Conservation (phyloP, 2,797 vertebrate species). For the Sternarchorhynchus goeldii region DNA sequence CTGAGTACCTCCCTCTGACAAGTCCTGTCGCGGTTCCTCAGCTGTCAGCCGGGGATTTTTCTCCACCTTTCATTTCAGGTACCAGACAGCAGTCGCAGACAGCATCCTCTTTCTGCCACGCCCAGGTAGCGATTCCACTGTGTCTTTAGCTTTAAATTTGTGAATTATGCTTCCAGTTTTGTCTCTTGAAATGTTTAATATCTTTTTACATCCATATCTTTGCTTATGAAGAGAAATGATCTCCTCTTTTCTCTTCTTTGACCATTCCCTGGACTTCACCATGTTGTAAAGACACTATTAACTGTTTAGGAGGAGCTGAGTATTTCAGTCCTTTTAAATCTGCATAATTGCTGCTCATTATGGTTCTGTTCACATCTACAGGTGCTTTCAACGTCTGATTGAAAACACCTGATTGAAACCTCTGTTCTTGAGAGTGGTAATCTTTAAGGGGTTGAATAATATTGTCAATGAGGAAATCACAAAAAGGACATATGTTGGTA, state of each 20-base stretch:
- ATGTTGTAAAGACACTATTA: too few species aligned
- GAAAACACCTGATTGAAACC: not conserved
- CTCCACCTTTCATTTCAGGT: not conserved
- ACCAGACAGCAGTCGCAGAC: constrained; percentile 8
- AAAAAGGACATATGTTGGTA: too few species aligned
- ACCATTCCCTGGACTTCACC: too few species aligned
- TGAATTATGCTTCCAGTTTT: too few species aligned
- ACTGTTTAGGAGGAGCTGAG: too few species aligned
- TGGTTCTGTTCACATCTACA: too few species aligned
- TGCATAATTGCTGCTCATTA: too few species aligned
- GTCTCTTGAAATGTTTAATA: constrained; percentile 1
- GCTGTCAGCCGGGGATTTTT: constrained; percentile 12
- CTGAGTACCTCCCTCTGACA: constrained; percentile 9
- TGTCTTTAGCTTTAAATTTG: too few species aligned
- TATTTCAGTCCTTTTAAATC: too few species aligned
- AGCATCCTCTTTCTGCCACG: constrained; percentile 28
- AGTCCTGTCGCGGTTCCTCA: constrained; percentile 9
- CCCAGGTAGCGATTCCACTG: not conserved
- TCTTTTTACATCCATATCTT: constrained; percentile 3
- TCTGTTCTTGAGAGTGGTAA: not conserved
- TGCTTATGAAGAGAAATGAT: constrained; percentile 2
- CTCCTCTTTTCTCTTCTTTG: too few species aligned
- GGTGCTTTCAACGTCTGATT: not conserved
- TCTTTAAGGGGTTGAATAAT: too few species aligned
- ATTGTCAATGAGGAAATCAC: too few species aligned